Conservation (phyloP, 2,888 invertebrate species). For the Scaptomyza cyrtandrae region DNA sequence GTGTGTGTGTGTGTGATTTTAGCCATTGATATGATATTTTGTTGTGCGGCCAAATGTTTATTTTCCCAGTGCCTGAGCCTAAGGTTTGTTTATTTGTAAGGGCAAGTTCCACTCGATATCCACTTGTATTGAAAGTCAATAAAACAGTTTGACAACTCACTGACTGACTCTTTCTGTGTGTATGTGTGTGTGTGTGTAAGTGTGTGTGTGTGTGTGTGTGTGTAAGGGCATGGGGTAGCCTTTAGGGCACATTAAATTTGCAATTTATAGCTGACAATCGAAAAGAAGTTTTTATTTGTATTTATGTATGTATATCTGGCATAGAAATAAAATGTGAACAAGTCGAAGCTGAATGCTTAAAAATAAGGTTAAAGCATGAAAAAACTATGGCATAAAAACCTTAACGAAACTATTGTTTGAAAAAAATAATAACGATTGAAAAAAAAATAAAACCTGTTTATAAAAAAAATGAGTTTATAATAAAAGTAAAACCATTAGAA, state of each 20-base stretch:
- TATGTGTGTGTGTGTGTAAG: background rate
- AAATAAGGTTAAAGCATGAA: too few species aligned
- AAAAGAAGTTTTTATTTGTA: conserved; percentile 47
- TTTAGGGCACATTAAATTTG: conserved; percentile 70
- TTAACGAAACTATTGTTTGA: too few species aligned
- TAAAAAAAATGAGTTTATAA: too few species aligned
- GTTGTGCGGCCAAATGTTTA: conserved; percentile 60
- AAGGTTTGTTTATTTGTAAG: conserved; percentile 55
- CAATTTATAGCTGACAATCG: conserved; percentile 69
- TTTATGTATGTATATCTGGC: conserved; percentile 9
- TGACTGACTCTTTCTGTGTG: conserved; percentile 27
- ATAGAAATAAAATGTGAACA: background rate
- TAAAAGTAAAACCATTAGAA: too few species aligned
- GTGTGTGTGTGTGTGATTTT: conserved; percentile 24
- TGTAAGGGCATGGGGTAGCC: conserved; percentile 13
- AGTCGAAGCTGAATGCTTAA: too few species aligned
- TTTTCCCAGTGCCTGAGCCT: conserved; percentile 59
- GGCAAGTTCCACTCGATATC: conserved; percentile 27
- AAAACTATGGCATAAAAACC: too few species aligned
- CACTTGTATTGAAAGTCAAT: conserved; percentile 73
- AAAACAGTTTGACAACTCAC: conserved; percentile 75
- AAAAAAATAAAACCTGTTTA: too few species aligned
- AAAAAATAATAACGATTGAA: too few species aligned
- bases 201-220: conserved; percentile 12
- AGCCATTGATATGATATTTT: conserved; percentile 58